Evolutionary conservation across 1,140 invertebrate genomes (phyloP).

Genomic region (Heliconius hewitsoni): DNA sequence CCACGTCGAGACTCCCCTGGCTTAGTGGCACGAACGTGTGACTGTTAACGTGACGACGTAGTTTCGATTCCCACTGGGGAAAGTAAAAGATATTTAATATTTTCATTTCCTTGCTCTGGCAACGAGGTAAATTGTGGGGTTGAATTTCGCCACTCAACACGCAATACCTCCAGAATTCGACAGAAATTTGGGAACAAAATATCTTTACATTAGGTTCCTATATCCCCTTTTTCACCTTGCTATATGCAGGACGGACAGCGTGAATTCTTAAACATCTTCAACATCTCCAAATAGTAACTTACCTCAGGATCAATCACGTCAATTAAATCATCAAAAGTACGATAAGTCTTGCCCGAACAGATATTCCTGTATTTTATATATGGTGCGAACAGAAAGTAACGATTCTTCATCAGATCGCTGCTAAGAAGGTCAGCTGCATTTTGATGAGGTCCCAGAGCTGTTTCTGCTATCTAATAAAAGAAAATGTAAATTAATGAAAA

Average conservation of each 20-base stretch:
- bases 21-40: too few relatives aligned
- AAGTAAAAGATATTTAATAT: too few relatives aligned
- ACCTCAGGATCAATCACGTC: slow-evolving; percentile 63
- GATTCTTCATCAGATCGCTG: slow-evolving; percentile 58
- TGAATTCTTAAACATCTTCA: background rate
- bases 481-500: too few relatives aligned
- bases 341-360: slow-evolving; percentile 52
- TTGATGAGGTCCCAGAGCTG: slow-evolving; percentile 56
- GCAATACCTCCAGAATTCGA: too few relatives aligned
- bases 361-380: slow-evolving; percentile 61
- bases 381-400: slow-evolving; percentile 58
- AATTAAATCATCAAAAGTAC: slow-evolving; percentile 57
- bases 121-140: too few relatives aligned
- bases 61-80: too few relatives aligned
- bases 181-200: background rate
- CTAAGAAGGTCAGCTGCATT: slow-evolving; percentile 53
- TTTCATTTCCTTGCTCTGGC: too few relatives aligned
- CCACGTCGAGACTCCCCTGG: too few relatives aligned
- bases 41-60: too few relatives aligned
- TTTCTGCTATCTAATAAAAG: slow-evolving; percentile 52
- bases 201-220: background rate
- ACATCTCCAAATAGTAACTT: slow-evolving; percentile 11
- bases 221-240: background rate
- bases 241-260: background rate
- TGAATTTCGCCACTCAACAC: too few relatives aligned